phyloP scores from a whole-genome alignment of 2,113 vertebrate genomes.

The Semnornis frantzii region DNA sequence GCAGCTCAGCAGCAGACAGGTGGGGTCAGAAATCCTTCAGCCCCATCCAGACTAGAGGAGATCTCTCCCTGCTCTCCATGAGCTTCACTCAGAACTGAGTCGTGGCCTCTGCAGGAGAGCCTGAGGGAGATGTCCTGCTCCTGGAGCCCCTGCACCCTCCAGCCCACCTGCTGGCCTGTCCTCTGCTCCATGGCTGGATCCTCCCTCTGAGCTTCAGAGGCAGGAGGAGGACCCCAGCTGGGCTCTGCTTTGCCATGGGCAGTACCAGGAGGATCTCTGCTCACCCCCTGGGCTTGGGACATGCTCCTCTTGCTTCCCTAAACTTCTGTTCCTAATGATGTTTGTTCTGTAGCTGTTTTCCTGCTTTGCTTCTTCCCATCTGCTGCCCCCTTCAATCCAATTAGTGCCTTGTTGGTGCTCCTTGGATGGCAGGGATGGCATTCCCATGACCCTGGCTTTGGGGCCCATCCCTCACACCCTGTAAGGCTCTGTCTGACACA shows the following conservation, averaged over 20 bases:
- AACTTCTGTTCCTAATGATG: neutral
- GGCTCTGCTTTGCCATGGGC: neutral
- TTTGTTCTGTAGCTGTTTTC: slow-evolving; percentile 31
- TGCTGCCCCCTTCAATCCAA: slow-evolving; percentile 33
- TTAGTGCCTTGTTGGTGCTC: slow-evolving; percentile 55
- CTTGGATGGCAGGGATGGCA: neutral
- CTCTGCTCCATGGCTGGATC: rapidly evolving
- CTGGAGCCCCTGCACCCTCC: neutral
- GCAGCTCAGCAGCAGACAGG: neutral
- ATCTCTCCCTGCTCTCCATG: neutral
- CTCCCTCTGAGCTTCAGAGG: neutral
- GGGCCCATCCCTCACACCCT: neutral
- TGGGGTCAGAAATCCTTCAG: neutral
- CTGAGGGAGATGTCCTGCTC: neutral
- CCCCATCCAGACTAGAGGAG: neutral
- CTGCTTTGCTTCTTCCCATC: neutral
- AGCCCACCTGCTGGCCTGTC: rapidly evolving
- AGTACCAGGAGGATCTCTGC: neutral
- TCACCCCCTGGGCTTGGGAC: rapidly evolving
- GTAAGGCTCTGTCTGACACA: slow-evolving; percentile 25
- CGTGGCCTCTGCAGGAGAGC: neutral
- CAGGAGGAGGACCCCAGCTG: neutral
- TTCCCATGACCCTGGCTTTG: slow-evolving; percentile 15
- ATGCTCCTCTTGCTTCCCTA: neutral
- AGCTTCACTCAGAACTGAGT: neutral